These are phyloP conservation scores for Odontocerum albicorne DNA, from an alignment of 2,888 invertebrate genomes.

Conservation along the genomic window DNA sequence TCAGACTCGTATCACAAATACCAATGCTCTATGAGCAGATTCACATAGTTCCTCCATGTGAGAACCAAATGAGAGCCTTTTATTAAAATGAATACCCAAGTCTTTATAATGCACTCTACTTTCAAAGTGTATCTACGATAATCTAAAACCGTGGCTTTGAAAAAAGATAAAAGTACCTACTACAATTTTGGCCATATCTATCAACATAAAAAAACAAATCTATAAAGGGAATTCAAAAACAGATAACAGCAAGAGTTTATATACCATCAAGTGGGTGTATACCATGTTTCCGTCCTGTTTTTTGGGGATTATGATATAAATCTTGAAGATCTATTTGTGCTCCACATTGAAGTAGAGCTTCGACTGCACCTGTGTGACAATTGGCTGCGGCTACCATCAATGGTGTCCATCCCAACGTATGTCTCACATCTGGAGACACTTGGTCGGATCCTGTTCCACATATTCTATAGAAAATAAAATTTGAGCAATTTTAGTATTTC, in stretches of 20 bases:
- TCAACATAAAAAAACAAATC: background rate
- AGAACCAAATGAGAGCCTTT: too few relatives aligned
- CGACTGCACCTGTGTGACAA: slow-evolving; percentile 62
- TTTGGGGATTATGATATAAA: slow-evolving; percentile 71
- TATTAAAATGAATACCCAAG: too few relatives aligned
- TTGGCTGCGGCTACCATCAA: slow-evolving; percentile 84
- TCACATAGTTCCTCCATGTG: too few relatives aligned
- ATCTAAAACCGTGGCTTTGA: too few relatives aligned
- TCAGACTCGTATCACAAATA: too few relatives aligned
- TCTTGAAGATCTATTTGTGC: slow-evolving; percentile 78
- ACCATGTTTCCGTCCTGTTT: slow-evolving; percentile 65
- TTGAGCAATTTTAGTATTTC: background rate
- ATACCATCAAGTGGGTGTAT: slow-evolving; percentile 74
- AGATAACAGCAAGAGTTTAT: slow-evolving; percentile 8
- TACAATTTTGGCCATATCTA: too few relatives aligned
- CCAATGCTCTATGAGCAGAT: too few relatives aligned
- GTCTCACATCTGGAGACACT: slow-evolving; percentile 67
- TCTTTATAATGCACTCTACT: too few relatives aligned
- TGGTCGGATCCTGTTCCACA: slow-evolving; percentile 46
- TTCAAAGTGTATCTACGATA: too few relatives aligned
- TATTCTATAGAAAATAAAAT: slow-evolving; percentile 14
- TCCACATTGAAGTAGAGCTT: slow-evolving; percentile 68
- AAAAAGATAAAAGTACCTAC: too few relatives aligned
- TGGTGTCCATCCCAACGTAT: slow-evolving; percentile 84
- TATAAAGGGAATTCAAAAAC: background rate